Evolutionary conservation across 1,140 invertebrate species (phyloP).

Genomic region (Arion vulgaris): DNA sequence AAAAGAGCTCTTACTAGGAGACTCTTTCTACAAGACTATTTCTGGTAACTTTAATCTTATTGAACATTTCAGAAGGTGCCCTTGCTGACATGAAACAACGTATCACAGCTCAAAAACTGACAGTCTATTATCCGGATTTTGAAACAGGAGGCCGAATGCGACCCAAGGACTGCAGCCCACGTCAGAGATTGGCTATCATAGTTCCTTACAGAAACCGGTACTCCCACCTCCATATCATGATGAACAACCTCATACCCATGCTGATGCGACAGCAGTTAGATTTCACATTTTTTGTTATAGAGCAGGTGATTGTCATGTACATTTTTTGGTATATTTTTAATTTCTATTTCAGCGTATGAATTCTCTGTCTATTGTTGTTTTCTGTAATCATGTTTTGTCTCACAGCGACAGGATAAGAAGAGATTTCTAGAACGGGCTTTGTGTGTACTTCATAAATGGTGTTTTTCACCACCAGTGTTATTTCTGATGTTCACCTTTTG

Average conservation of each 20-base stretch:
- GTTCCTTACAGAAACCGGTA: background rate
- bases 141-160: background rate
- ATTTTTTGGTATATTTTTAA: too few relatives aligned
- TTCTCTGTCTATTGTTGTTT: too few relatives aligned
- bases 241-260: background rate
- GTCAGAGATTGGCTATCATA: background rate
- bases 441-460: too few relatives aligned
- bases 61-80: background rate
- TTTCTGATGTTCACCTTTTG: too few relatives aligned
- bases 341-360: too few relatives aligned
- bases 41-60: too few relatives aligned
- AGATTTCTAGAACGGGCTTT: too few relatives aligned
- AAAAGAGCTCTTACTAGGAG: too few relatives aligned
- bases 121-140: background rate
- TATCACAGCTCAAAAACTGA: background rate
- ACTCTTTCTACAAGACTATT: too few relatives aligned
- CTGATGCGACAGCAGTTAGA: background rate
- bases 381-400: too few relatives aligned
- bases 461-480: too few relatives aligned
- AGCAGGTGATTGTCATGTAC: background rate
- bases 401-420: too few relatives aligned
- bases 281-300: background rate
- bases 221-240: background rate
- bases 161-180: background rate
- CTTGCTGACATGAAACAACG: background rate